A percentile compares a stretch with the other conserved stretches of the same genome.
These are phyloP conservation scores for Muscicapa striata DNA, from an alignment of 2,797 vertebrate genomes.

Conservation along the genomic window DNA sequence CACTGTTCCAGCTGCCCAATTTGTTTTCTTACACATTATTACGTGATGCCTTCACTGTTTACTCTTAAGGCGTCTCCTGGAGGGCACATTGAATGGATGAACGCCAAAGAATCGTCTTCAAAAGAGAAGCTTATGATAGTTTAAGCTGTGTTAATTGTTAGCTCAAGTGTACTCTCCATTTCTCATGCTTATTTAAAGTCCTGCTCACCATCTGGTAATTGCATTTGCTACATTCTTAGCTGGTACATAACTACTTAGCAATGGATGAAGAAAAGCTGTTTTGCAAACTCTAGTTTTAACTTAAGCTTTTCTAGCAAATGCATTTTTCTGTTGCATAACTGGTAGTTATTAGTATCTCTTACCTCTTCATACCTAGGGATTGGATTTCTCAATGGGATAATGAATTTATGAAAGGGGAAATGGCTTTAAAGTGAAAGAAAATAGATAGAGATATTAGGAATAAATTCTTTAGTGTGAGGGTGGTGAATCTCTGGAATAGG, in stretches of 20 bases:
- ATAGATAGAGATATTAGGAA: background rate
- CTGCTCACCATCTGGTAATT: background rate
- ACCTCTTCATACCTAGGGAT: background rate
- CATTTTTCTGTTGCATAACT: background rate
- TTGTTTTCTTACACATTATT: background rate
- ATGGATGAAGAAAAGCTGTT: background rate
- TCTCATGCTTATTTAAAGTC: background rate
- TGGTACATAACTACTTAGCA: background rate
- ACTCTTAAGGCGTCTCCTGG: background rate
- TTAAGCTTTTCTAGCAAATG: background rate
- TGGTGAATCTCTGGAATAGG: background rate
- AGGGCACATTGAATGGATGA: background rate
- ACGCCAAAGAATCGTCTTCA: background rate
- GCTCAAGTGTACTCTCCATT: background rate
- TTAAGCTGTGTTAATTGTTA: slow-evolving; percentile 12
- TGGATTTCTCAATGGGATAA: background rate
- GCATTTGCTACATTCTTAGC: background rate
- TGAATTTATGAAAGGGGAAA: background rate
- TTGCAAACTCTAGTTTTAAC: background rate
- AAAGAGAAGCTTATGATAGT: background rate
- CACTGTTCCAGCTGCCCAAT: background rate
- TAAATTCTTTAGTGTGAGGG: background rate
- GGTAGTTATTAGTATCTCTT: background rate
- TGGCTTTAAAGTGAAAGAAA: background rate
- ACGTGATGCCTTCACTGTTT: background rate